Conservation (phyloP, 2,888 invertebrate genomes). For the Timandra comae region DNA sequence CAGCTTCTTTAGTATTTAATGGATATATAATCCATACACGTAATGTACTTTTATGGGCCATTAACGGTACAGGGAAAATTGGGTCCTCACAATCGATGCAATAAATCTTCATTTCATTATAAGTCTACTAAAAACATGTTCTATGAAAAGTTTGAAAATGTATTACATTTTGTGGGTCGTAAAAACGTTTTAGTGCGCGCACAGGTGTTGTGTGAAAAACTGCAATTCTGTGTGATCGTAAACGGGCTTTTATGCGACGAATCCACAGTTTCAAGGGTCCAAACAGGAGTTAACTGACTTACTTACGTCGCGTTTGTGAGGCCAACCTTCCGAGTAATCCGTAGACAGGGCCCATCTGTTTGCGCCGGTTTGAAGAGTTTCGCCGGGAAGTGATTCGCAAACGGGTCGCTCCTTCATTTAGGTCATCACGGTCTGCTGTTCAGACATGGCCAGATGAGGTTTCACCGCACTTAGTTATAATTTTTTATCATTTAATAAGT, state of each 20-base stretch:
- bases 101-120: conserved; percentile 17
- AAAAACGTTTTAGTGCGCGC: conserved; percentile 59
- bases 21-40: background rate
- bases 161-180: conserved; percentile 47
- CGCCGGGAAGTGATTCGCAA: conserved; percentile 42
- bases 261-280: conserved; percentile 23
- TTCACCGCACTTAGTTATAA: conserved; percentile 4
- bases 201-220: conserved; percentile 59
- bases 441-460: conserved; percentile 36
- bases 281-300: conserved; percentile 25
- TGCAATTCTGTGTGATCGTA: conserved; percentile 46
- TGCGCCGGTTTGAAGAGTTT: conserved; percentile 31
- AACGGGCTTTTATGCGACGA: conserved; percentile 40
- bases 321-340: conserved; percentile 23
- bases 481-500: no score
- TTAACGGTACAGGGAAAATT: background rate
- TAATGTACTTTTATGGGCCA: conserved; percentile 2
- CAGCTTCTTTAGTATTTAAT: no score
- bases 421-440: conserved; percentile 50
- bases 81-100: conserved; percentile 3
- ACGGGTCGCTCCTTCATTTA: conserved; percentile 46
- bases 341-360: conserved; percentile 23
- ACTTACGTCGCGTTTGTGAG: conserved; percentile 14
- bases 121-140: conserved; percentile 14
- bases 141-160: conserved; percentile 35